These are phyloP conservation scores for Caenorhabditis zanzibari DNA, from an alignment of 2,888 invertebrate genomes.

Conservation along the genomic window DNA sequence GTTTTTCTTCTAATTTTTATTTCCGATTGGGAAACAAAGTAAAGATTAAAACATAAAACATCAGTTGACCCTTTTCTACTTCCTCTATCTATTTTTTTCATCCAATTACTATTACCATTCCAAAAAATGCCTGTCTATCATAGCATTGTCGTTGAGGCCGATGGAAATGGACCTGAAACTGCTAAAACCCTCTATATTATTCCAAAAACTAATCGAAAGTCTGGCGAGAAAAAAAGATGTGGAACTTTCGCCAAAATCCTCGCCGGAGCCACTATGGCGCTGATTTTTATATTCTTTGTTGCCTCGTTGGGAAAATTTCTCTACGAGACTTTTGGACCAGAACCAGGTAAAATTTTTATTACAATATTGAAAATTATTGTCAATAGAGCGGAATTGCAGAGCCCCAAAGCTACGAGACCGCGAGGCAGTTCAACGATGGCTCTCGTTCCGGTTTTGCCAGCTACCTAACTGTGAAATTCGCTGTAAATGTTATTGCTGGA, in stretches of 20 bases:
- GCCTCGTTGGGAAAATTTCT: constrained; percentile 1
- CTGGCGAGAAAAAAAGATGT: not conserved
- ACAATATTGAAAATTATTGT: not conserved
- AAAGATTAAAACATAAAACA: not conserved
- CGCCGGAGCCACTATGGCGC: not conserved
- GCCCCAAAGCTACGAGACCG: constrained; percentile 3
- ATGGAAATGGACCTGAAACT: constrained; percentile 8
- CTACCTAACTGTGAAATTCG: not conserved
- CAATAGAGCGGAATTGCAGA: constrained; percentile 9
- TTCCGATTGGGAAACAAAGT: not conserved
- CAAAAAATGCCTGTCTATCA: constrained; percentile 41
- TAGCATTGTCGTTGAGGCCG: constrained; percentile 8
- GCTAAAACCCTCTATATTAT: constrained; percentile 21
- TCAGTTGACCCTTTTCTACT: not conserved
- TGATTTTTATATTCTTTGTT: not conserved
- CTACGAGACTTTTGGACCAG: constrained; percentile 12
- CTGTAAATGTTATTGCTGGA: constrained; percentile 1
- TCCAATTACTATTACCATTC: too few species aligned
- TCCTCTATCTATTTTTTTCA: constrained; percentile 2
- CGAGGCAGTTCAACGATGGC: not conserved
- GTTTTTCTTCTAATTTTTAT: too few species aligned
- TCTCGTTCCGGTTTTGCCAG: not conserved
- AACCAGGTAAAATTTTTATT: constrained; percentile 12
- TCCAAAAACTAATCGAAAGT: not conserved
- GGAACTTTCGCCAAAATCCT: constrained; percentile 20